Evolutionary conservation across 1,140 invertebrate genomes (phyloP).

Genomic region (Atta colombica): DNA sequence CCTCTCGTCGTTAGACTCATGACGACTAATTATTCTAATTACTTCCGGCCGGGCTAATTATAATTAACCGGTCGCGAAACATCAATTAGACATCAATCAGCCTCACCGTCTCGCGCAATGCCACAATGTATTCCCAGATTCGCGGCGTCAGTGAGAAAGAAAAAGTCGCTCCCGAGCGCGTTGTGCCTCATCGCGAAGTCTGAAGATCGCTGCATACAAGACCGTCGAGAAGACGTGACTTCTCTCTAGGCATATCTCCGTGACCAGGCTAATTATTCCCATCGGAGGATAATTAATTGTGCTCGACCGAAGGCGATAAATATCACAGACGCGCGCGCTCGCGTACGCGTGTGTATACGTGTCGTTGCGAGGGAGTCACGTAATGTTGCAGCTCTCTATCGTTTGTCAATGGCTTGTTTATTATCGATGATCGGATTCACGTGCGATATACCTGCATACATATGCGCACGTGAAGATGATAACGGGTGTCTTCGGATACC

Average conservation of each 20-base stretch:
- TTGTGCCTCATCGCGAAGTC: background rate
- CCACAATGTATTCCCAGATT: slow-evolving; percentile 48
- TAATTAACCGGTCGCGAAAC: slow-evolving; percentile 60
- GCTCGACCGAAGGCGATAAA: slow-evolving; percentile 66
- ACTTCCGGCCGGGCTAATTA: slow-evolving; percentile 62
- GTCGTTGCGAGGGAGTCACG: slow-evolving; percentile 54
- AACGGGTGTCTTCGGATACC: slow-evolving; percentile 71
- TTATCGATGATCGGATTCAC: slow-evolving; percentile 78
- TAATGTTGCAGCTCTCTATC: slow-evolving; percentile 75
- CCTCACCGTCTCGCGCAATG: slow-evolving; percentile 16
- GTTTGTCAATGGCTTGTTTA: slow-evolving; percentile 73
- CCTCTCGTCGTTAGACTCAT: slow-evolving; percentile 46
- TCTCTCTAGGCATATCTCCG: slow-evolving; percentile 60
- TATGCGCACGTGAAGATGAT: slow-evolving; percentile 71
- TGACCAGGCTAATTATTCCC: slow-evolving; percentile 69
- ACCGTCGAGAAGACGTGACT: slow-evolving; percentile 60
- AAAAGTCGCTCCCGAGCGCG: slow-evolving; percentile 33
- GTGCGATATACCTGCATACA: slow-evolving; percentile 71
- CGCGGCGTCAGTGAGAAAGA: slow-evolving; percentile 48
- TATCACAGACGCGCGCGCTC: slow-evolving; percentile 49
- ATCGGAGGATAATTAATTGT: slow-evolving; percentile 72
- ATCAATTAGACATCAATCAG: slow-evolving; percentile 67
- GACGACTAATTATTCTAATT: slow-evolving; percentile 67
- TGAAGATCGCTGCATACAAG: slow-evolving; percentile 20
- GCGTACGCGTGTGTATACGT: slow-evolving; percentile 10